A percentile compares a stretch with the other conserved stretches of the same genome.
These are phyloP conservation scores for Porites rus DNA, from an alignment of 92 coral and sea anemone genomes.

Conservation along the genomic window DNA sequence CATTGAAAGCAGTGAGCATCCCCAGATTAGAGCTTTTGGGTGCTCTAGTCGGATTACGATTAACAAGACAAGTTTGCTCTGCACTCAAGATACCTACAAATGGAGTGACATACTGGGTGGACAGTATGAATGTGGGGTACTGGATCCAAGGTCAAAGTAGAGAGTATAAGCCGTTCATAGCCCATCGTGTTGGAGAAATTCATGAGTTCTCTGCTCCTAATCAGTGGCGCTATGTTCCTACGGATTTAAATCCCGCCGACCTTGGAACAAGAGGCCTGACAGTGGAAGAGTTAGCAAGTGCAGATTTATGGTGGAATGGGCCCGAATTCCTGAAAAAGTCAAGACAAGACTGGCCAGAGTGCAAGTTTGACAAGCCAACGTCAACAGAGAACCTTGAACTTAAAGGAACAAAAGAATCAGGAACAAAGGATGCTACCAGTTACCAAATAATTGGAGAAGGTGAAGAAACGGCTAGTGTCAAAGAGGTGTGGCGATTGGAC, in stretches of 20 bases:
- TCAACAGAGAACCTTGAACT: no score
- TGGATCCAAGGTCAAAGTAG: constrained; percentile 56
- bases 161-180: constrained; percentile 36
- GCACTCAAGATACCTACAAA: constrained; percentile 34
- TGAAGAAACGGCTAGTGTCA: no score
- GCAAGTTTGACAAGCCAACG: no score
- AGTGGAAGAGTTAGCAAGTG: constrained; percentile 43
- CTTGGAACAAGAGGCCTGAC: constrained; percentile 57
- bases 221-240: constrained; percentile 72
- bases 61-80: constrained; percentile 47
- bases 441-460: no score
- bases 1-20: constrained; percentile 64
- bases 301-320: constrained; percentile 68
- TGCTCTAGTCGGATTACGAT: constrained; percentile 44
- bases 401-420: no score
- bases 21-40: constrained; percentile 62
- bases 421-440: no score
- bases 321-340: constrained; percentile 49
- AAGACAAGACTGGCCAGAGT: no score
- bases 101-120: constrained; percentile 56
- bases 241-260: constrained; percentile 74
- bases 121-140: constrained; percentile 43
- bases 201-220: constrained; percentile 62
- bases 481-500: no score
- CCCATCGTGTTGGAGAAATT: constrained; percentile 59